These are phyloP conservation scores for Oxyruncus cristatus DNA, from an alignment of 2,113 vertebrate species.

Conservation along the genomic window DNA sequence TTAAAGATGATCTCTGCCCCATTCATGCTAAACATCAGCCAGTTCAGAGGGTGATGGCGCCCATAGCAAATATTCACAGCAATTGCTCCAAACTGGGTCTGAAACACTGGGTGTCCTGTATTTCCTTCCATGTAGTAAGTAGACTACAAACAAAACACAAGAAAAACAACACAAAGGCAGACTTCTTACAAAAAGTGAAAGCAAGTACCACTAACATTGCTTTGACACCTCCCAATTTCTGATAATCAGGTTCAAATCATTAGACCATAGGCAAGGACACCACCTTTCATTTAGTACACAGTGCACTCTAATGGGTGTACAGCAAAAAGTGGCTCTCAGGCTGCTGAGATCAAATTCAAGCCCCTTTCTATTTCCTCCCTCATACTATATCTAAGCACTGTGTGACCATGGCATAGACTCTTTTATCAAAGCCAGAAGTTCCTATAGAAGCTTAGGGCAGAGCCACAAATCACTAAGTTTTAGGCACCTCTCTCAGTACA, in stretches of 20 bases:
- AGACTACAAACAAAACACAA: constrained; percentile 73
- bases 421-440: background rate
- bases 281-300: background rate
- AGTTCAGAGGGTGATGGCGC: constrained; percentile 96
- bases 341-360: background rate
- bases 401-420: background rate
- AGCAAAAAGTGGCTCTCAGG: background rate
- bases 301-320: background rate
- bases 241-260: background rate
- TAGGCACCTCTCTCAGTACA: background rate
- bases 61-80: constrained; percentile 97
- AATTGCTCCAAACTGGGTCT: constrained; percentile 90
- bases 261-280: background rate
- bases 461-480: background rate
- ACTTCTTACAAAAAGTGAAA: background rate
- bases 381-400: background rate
- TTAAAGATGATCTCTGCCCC: constrained; percentile 98
- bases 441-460: background rate
- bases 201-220: background rate
- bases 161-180: background rate
- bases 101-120: constrained; percentile 90
- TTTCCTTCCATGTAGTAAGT: constrained; percentile 96
- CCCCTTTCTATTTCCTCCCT: background rate
- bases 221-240: background rate
- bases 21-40: constrained; percentile 93